Evolutionary conservation across 2,888 invertebrate genomes (phyloP), one percentile per base, ranked within the genome.

Genomic region (Meteorus cinctellus): DNA sequence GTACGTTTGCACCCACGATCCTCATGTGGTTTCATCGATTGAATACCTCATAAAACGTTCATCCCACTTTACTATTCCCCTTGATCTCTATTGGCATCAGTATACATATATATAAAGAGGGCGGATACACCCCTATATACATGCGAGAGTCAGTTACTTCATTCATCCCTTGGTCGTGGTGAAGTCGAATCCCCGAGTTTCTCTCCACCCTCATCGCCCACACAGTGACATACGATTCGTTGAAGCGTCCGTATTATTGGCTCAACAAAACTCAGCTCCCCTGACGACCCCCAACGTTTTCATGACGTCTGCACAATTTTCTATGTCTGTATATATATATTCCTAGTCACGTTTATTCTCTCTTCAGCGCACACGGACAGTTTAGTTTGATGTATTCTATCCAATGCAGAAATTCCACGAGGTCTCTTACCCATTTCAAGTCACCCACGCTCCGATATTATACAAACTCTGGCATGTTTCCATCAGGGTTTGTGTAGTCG

Each of bases 101-200:
- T 41, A 41, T 41, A 41, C 8, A 41, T 12, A 41, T 41, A 12
- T 41, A 12, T 12, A 12, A 41, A 41, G 8, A 10, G 41, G 41
- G 41, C 41, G 41, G 41, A 41, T 41, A 41, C 41, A 41, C 41
- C 41, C 41, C 12, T 12, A 12, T 8, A 41, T 41, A 41, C 2
- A 6, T 8, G 8, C 12, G 0, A 12, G 48, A 48, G 48, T 48
- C n/a, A 48, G 4, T 48, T 41, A 41, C 41, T 48, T n/a, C 48
- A 63, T 63, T 63, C 63, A 63, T 63, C 63, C 63, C 63, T 34
- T 63, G 4, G n/a, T 48, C n/a, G 16, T 48, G 48, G 63, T 63
- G 12, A 29, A 63, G 34, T 63, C 48, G 34, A n/a, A 14, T 63
- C n/a, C 29, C 16, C 1, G 34, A 63, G 5, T 63, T 63, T n/a